Evolutionary conservation across 1,140 invertebrate species (phyloP), one percentile per base, ranked within the genome.

Genomic region (Lethocerus indicus): DNA sequence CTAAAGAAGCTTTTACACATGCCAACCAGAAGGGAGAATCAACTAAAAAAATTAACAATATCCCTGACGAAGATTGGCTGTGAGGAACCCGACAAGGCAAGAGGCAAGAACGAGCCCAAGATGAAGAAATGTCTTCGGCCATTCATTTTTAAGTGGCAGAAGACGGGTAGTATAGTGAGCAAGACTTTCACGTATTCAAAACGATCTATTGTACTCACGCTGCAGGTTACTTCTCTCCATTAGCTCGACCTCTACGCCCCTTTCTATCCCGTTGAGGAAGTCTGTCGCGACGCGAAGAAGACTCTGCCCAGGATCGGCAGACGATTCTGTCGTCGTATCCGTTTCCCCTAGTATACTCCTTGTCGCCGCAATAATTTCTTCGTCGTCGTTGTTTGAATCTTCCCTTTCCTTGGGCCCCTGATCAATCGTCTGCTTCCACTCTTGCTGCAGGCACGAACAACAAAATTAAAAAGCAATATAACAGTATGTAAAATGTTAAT

Each of bases 291-390:
- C 43, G 36, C 55, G 40, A 1, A 51, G 42, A 25, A 56, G 37
- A 9, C 20, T 32, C n/a, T n/a, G n/a, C n/a, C n/a, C n/a, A 1
- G 51, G 47, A 13, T 52, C 45, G 16, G 40, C 26, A 16, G 6
- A 18, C n/a, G 9, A n/a, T 1, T 24, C 23, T 7, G 27, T 27
- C 7, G 18, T 27, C 5, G 42, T 28, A 28, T 28, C 29, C 3
- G 27, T 27, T n/a, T 67, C 61, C 52, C 68, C 67, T 18, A 67
- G 65, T 5, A 47, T 53, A 25, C 47, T 53, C 26, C 35, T 47
- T 13, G 52, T 47, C 7, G 47, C 52, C 12, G 24, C n/a, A n/a
- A 45, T 43, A 14, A 49, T 24, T 27, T 45, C 42, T 9, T 49
- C 52, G 21, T 54, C 52, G 36, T 52, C 45, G 2, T 26, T 49